Percentiles rank a stretch among this genome's conserved stretches.
Conservation (phyloP, 2,113 vertebrate genomes). For the Archilochus colubris region DNA sequence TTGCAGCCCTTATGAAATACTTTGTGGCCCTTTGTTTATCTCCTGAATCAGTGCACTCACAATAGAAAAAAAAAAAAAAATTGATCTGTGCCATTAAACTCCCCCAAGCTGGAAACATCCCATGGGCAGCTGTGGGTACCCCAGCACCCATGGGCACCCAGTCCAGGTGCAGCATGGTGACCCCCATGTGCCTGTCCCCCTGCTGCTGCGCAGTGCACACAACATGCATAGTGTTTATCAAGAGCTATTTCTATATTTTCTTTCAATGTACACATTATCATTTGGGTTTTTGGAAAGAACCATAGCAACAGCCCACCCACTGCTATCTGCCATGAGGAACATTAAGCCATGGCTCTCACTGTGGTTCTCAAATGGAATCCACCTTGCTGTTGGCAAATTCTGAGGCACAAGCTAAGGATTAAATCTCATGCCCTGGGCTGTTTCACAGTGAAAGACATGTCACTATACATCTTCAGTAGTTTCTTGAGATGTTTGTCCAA, state of each 20-base stretch:
- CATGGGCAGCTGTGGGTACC: not conserved
- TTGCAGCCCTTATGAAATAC: no score
- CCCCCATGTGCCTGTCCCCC: not conserved
- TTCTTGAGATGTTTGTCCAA: not conserved
- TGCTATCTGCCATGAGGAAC: not conserved
- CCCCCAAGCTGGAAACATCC: no score
- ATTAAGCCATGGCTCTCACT: not conserved
- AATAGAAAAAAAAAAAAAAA: no score
- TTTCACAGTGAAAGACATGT: not conserved
- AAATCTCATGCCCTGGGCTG: not conserved
- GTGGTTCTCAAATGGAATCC: not conserved
- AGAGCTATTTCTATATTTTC: not conserved
- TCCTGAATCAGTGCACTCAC: no score
- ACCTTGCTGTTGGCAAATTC: not conserved
- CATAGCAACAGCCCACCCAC: not conserved
- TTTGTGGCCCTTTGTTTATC: no score
- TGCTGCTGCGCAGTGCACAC: not conserved
- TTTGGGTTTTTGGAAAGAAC: not conserved
- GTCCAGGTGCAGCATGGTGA: accelerated
- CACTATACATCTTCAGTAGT: not conserved
- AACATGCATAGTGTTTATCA: not conserved
- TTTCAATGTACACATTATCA: not conserved
- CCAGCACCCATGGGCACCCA: no score
- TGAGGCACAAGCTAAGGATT: not conserved
- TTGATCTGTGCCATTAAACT: no score